Evolutionary conservation across 2,888 invertebrate genomes (phyloP).

Genomic region (Bugula neritina): DNA sequence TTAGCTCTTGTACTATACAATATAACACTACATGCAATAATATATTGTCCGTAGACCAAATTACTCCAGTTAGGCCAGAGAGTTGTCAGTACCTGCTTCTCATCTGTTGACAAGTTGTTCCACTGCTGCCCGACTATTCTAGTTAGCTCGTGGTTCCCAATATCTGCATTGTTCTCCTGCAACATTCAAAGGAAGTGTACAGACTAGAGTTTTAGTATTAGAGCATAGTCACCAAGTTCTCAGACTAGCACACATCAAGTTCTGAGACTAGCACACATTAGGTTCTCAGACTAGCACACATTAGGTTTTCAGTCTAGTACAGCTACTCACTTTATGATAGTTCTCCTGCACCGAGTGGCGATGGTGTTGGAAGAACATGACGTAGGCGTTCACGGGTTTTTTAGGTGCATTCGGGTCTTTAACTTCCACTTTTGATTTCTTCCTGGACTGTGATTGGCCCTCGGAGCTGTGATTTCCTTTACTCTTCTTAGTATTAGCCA

Average conservation of each 20-base stretch:
- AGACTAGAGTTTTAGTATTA: no score
- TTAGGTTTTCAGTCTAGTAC: no score
- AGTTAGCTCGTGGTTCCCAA: constrained; percentile 43
- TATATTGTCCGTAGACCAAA: no score
- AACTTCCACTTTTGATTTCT: constrained; percentile 31
- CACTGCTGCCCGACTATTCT: constrained; percentile 42
- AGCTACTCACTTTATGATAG: constrained; percentile 39
- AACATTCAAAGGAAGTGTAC: no score
- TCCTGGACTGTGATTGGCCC: not conserved
- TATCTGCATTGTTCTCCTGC: constrained; percentile 43
- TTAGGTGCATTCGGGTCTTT: constrained; percentile 38
- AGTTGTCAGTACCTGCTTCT: constrained; percentile 40
- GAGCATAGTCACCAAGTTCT: no score
- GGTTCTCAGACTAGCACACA: no score
- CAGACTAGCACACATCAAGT: no score
- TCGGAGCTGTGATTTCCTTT: constrained; percentile 1
- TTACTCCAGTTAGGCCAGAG: no score
- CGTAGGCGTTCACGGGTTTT: constrained; percentile 44
- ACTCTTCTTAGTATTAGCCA: not conserved
- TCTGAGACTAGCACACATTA: no score
- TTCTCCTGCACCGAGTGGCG: constrained; percentile 39
- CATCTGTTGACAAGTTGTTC: constrained; percentile 40
- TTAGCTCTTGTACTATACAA: no score
- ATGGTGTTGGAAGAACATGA: constrained; percentile 45
- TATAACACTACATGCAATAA: no score